Evolutionary conservation across 2,113 vertebrate genomes (phyloP).

Genomic region (Sinocyclocheilus maitianheensis): DNA sequence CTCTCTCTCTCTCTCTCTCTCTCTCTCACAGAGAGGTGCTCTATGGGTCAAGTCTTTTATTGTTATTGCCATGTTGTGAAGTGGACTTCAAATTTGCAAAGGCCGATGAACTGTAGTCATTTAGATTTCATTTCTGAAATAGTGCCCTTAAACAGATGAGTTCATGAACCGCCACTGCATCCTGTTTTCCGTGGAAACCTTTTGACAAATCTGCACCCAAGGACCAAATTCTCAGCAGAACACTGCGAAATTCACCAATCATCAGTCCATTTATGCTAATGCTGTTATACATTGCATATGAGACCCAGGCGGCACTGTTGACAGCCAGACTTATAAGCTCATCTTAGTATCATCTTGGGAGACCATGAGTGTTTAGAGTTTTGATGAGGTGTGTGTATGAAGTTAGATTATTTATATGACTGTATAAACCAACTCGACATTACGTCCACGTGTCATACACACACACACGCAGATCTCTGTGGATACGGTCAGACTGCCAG

Average conservation of each 20-base stretch:
- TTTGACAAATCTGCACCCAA: slow-evolving; percentile 26
- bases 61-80: slow-evolving; percentile 9
- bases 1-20: not conserved
- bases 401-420: slow-evolving; percentile 49
- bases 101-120: slow-evolving; percentile 17
- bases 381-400: slow-evolving; percentile 44
- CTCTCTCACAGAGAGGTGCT: not conserved
- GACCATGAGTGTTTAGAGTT: slow-evolving; percentile 30
- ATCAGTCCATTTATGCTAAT: slow-evolving; percentile 39
- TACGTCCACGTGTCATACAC: not conserved
- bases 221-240: slow-evolving; percentile 10
- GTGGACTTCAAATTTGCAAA: slow-evolving; percentile 5
- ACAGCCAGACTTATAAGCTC: slow-evolving; percentile 35
- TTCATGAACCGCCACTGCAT: slow-evolving; percentile 23
- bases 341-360: slow-evolving; percentile 23
- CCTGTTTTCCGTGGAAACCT: slow-evolving; percentile 2
- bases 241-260: slow-evolving; percentile 17
- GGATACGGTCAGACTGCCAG: slow-evolving; percentile 8
- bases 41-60: slow-evolving; percentile 20
- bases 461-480: not conserved
- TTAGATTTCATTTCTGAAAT: slow-evolving; percentile 30
- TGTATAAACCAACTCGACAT: slow-evolving; percentile 40
- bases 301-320: slow-evolving; percentile 10
- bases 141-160: slow-evolving; percentile 21
- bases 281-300: slow-evolving; percentile 3